phyloP scores from a whole-genome alignment of 2,888 invertebrate genomes.

The Drosophila mimetica region DNA sequence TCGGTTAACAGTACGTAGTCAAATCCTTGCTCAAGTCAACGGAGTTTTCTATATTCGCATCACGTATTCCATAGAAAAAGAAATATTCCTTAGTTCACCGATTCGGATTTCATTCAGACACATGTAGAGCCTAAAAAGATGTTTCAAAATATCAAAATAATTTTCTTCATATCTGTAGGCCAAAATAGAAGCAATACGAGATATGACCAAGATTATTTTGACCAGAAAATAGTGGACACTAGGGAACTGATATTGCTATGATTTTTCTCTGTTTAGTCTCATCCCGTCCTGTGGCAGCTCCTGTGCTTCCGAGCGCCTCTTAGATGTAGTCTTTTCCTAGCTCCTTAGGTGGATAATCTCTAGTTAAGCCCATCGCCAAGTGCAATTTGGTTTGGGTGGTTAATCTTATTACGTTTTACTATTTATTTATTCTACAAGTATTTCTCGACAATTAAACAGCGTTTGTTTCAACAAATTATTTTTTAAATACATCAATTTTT shows the following conservation, averaged over 20 bases:
- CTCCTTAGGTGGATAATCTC: constrained; percentile 47
- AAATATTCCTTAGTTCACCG: neutral
- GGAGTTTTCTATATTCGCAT: constrained; percentile 60
- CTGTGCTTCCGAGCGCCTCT: constrained; percentile 29
- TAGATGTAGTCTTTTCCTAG: constrained; percentile 54
- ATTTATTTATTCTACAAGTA: constrained; percentile 50
- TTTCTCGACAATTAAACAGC: constrained; percentile 35
- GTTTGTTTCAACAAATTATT: constrained; percentile 9
- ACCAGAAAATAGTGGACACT: neutral
- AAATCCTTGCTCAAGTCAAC: constrained; percentile 68
- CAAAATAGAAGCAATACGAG: neutral
- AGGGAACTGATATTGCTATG: constrained; percentile 10
- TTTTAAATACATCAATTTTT: neutral
- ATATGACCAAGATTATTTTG: constrained; percentile 10
- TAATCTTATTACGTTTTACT: constrained; percentile 53
- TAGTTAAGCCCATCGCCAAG: constrained; percentile 55
- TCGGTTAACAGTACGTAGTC: constrained; percentile 73
- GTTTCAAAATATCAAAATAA: neutral
- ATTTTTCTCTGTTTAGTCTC: constrained; percentile 25
- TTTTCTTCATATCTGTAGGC: constrained; percentile 4
- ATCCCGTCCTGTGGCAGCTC: constrained; percentile 49
- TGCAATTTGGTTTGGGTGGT: constrained; percentile 51
- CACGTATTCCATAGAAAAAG: constrained; percentile 12
- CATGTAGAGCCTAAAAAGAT: neutral
- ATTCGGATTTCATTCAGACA: neutral